phyloP scores from a whole-genome alignment of 2,888 invertebrate genomes.

The Synanthedon vespiformis region DNA sequence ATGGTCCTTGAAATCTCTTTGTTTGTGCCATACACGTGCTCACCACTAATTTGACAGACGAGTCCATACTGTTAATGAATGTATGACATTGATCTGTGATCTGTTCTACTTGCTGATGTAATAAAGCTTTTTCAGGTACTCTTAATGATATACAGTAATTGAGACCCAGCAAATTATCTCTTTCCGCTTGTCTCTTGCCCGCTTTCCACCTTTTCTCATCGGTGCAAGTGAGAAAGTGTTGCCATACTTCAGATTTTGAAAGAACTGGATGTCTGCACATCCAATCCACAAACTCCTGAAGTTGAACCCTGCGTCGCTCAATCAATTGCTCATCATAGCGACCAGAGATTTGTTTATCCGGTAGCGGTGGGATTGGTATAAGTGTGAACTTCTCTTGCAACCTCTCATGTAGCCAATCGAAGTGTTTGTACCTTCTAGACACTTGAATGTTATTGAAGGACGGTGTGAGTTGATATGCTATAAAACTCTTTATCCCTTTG shows the following conservation, averaged over 20 bases:
- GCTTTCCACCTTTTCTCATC: constrained; percentile 98
- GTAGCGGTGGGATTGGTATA: constrained; percentile 95
- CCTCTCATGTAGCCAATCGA: constrained; percentile 98
- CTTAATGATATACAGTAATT: constrained; percentile 92
- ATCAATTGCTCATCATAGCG: constrained; percentile 98
- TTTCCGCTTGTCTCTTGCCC: constrained; percentile 95
- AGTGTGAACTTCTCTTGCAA: constrained; percentile 94
- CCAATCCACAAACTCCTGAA: constrained; percentile 97
- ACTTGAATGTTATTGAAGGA: constrained; percentile 95
- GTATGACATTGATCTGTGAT: constrained; percentile 86
- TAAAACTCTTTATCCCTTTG: constrained; percentile 97
- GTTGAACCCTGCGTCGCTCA: constrained; percentile 91
- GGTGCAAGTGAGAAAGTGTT: constrained; percentile 96
- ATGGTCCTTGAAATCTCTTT: constrained; percentile 86
- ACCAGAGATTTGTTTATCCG: constrained; percentile 98
- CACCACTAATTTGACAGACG: constrained; percentile 85
- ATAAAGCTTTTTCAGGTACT: constrained; percentile 83
- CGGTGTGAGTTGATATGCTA: constrained; percentile 95
- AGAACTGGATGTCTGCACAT: constrained; percentile 97
- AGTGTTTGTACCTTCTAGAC: constrained; percentile 96
- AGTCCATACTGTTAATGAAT: constrained; percentile 89
- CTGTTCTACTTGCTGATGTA: constrained; percentile 80
- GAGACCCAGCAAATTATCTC: constrained; percentile 89
- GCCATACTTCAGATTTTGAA: constrained; percentile 92
- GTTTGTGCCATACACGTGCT: constrained; percentile 85